Evolutionary conservation across 2,113 vertebrate species (phyloP).

Genomic region (Epinephelus cyanopodus): DNA sequence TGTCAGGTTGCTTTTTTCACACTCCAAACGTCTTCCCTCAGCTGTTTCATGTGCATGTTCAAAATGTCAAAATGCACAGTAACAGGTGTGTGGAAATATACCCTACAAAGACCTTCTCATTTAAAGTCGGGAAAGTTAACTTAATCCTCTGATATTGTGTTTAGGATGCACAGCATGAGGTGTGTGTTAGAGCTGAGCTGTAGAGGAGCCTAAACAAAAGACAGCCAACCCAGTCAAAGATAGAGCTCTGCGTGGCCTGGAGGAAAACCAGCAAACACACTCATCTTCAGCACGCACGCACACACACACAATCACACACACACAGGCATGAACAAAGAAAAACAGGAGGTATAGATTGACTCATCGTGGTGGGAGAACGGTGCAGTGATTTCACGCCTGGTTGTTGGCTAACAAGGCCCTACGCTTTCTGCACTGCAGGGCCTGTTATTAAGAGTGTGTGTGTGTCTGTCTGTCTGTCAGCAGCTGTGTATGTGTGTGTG

Average conservation of each 20-base stretch:
- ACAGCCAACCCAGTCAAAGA: conserved; percentile 68
- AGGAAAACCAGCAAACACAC: conserved; percentile 70
- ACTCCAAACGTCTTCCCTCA: conserved; percentile 10
- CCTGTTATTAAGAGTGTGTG: conserved; percentile 56
- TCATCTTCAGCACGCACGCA: conserved; percentile 36
- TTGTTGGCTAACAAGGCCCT: conserved; percentile 80
- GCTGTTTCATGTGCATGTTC: conserved; percentile 1
- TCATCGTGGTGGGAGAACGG: conserved; percentile 77
- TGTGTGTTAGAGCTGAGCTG: conserved; percentile 62
- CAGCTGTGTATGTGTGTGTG: conserved; percentile 16
- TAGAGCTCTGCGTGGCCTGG: conserved; percentile 69
- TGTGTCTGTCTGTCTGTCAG: conserved; percentile 21
- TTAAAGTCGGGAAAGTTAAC: conserved; percentile 67
- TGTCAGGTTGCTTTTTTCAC: background rate
- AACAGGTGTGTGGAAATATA: conserved; percentile 40
- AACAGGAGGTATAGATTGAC: conserved; percentile 78
- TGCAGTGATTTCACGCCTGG: conserved; percentile 79
- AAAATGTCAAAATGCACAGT: conserved; percentile 20
- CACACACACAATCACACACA: conserved; percentile 58
- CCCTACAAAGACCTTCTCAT: conserved; percentile 52
- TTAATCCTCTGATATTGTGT: conserved; percentile 73
- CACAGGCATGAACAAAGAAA: conserved; percentile 58
- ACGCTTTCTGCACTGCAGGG: conserved; percentile 74
- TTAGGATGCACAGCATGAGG: conserved; percentile 73
- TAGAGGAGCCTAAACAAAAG: conserved; percentile 73